Evolutionary conservation across 2,888 invertebrate genomes (phyloP), one percentile per base, ranked within the genome.

Genomic region (Dendrolimus houi): DNA sequence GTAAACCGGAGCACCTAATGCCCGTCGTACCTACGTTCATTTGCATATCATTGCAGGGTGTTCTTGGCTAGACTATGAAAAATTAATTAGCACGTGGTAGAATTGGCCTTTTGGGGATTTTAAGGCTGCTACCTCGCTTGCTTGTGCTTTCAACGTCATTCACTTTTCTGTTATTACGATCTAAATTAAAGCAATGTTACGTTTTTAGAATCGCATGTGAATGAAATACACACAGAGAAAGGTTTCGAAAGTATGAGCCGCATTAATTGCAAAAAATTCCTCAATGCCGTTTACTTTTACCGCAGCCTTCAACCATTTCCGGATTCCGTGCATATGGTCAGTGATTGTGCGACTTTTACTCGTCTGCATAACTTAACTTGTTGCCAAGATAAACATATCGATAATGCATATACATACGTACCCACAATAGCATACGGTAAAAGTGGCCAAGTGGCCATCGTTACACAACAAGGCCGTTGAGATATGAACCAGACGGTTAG

Each of bases 1-100:
- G 76, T 72, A 72, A 78, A 77, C 69, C 68, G 70, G 70, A 66
- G 72, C 62, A 65, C 64, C 72, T 75, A 75, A 72, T 72, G 74
- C 64, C 66, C 67, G 64, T 71, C 65, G 68, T 71, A 72, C 66
- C 68, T 71, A 72, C 69, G 67, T 71, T 75, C 75, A 74, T 78
- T 79, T 78, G 75, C 77, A 77, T 81, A 75, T 74, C 74, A 74
- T 62, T 65, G 70, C 71, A 70, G 67, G 72, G 67, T 72, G 71
- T 74, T 75, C 74, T 71, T 71, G 72, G 66, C 70, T 72, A 63
- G 70, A 71, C 77, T 74, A 71, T 83, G 79, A 82, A 83, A 83
- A 79, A 83, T 81, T 83, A 79, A 86, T 85, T 81, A 81, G 74
- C 76, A 71, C 74, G 74, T 47, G 12, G 47, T 47, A 10, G 47